phyloP scores from a whole-genome alignment of 2,888 invertebrate species.

The Eurytoma californica region DNA sequence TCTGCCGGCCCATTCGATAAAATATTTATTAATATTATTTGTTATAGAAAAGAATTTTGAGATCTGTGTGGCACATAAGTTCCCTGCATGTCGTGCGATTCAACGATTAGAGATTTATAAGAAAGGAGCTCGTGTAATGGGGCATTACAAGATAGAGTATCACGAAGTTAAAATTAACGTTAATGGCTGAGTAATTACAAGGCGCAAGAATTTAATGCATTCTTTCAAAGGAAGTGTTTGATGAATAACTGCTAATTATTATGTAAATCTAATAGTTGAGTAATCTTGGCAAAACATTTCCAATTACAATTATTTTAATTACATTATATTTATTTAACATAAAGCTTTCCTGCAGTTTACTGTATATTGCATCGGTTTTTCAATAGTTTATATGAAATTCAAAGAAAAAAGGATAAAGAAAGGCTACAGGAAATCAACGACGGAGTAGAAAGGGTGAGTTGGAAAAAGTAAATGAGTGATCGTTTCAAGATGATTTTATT shows the following conservation, averaged over 20 bases:
- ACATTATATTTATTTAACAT: too few species aligned
- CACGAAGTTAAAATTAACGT: slow-evolving; percentile 24
- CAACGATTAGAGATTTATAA: slow-evolving; percentile 7
- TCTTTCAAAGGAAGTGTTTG: slow-evolving; percentile 3
- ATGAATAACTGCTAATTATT: not conserved
- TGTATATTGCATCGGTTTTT: too few species aligned
- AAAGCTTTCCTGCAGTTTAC: too few species aligned
- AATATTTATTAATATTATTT: not conserved
- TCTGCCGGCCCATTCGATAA: not conserved
- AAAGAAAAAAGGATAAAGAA: not conserved
- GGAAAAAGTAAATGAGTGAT: not conserved
- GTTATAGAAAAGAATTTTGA: too few species aligned
- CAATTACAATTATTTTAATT: too few species aligned
- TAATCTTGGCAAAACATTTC: too few species aligned
- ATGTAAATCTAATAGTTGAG: too few species aligned
- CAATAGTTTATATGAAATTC: not conserved
- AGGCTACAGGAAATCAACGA: too few species aligned
- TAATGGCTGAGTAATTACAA: slow-evolving; percentile 14
- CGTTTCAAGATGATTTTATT: slow-evolving; percentile 39
- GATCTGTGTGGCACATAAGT: too few species aligned
- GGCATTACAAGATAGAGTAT: not conserved
- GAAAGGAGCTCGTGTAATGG: not conserved
- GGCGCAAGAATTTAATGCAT: slow-evolving; percentile 4
- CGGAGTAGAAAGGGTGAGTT: too few species aligned
- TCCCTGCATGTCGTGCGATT: too few species aligned